Base-by-base conservation (phyloP, 2,113 vertebrate species). In the Aplodontia rufa region DNA sequence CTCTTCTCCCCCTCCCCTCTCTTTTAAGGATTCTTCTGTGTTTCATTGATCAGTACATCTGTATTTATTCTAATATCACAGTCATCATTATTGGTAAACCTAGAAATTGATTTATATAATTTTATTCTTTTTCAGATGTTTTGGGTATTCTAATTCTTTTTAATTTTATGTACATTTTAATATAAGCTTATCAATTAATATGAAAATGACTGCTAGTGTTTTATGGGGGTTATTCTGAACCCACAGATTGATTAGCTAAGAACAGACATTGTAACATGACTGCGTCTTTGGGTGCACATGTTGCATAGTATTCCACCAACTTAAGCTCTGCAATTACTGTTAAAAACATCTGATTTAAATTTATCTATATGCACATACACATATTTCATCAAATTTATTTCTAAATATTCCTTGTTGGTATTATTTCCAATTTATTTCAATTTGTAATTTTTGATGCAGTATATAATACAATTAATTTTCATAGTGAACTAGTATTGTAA, bases 391-490 rank as follows among this genome's bases (percentile, higher is more conserved):
- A 90, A 84, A 62, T n/a, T 45, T 75, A 83, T 80, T 26, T 93
- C 35, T 62, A 71, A 85, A 42, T 68, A 74, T 82, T 87, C 88
- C n/a, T 72, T 91, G 64, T 26, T 95, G 9, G 22, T 71, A 19
- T 82, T 60, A 35, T 60, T n/a, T n/a, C n/a, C n/a, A n/a, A 75
- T 64, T 75, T 78, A 81, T 60, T 49, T 68, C 3, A 75, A 45
- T 82, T 80, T 81, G 22, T 47, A 30, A 35, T 72, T 26, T 49
- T 93, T 87, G 35, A 81, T 60, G 3, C 1, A 78, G n/a, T 55
- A 84, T 28, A 86, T 26, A 45, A 78, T 62, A 37, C 0, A 74
- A n/a, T 69, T 94, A 8, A 47, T 60, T 79, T 72, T 93, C 40
- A 64, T 94, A 64, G 14, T 75, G 49, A 91, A 60, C 28, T 40